Base-by-base conservation (phyloP, 2,113 vertebrate genomes). In the Myrmecobius fasciatus region DNA sequence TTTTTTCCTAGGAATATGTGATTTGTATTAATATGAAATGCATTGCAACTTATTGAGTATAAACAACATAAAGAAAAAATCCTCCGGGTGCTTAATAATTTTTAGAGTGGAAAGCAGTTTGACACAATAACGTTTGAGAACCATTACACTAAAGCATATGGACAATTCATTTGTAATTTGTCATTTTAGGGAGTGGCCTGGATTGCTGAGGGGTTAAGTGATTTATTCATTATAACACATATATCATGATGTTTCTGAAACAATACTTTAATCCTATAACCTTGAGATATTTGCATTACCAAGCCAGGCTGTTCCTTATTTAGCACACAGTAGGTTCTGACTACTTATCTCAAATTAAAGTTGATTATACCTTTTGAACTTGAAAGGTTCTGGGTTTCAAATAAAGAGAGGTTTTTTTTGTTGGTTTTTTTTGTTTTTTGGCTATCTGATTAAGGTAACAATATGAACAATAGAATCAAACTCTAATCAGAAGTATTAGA, bases 391-490 rank as follows among this genome's bases (percentile, higher is more conserved):
- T 94, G 88, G 94, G 92, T 93, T 97, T 98, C 96, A 95, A 96
- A 83, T 83, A 43, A 20, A 83, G 1, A 97, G 93, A 91, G 46
- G 94, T 94, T 97, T 24, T 83, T 20, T 43, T n/a, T n/a, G n/a
- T n/a, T n/a, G n/a, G n/a, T n/a, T 94, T 97, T 24, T 83, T 20
- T 43, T n/a, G n/a, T n/a, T n/a, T n/a, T n/a, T n/a, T n/a, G n/a
- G 95, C 60, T 95, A 93, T 54, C 91, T 96, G 92, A 95, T 97
- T 96, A 95, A 89, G 36, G 49, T 91, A 88, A 90, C 52, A 97
- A 97, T 96, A 94, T 96, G 96, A 97, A 47, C 97, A 97, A 96
- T 93, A 54, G 96, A 97, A 95, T 49, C 52, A 94, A 96, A 97
- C 97, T 95, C 95, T 43, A 95, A 96, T 95, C 95, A 96, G 93